Evolutionary conservation across 2,113 vertebrate species (phyloP), one percentile per base, ranked within the genome.

Genomic region (Ceratotherium simum): DNA sequence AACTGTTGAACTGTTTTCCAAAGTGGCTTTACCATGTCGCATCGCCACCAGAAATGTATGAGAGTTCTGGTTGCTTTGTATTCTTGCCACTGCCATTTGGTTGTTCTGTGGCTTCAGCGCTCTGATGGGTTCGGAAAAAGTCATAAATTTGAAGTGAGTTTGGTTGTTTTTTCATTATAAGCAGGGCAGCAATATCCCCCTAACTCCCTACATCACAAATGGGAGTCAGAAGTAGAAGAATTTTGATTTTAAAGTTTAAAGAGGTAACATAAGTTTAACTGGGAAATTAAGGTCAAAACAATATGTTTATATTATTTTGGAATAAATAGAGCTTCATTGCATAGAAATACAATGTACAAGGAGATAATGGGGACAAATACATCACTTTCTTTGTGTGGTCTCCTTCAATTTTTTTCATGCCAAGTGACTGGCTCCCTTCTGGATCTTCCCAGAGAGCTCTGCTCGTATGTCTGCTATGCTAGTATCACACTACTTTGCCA

Each of bases 241-340:
- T 51, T 95, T 85, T 88, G 64, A 73, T 62, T 90, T 89, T 94
- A 75, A 58, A 39, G 21, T 93, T 91, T 82, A 82, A 90, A 93
- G 76, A 65, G 31, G 8, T 64, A 91, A 62, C 23, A 21, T 65
- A 85, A 85, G 5, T 76, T 95, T 95, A 92, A 65, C 46, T 69
- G 8, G 54, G 36, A 96, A 94, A 79, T 73, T 81, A 95, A 96
- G 13, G 21, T 82, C 46, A 90, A 89, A 85, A 67, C 33, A 85
- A 82, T 69, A 79, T 54, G 76, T 13, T 73, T 64, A 65, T 33
- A 75, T 81, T 81, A 76, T 95, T 97, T 96, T 73, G 29, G 48
- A 73, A 91, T 80, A 64, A 88, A 33, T 39, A 91, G 90, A 94
- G 33, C 51, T 88, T 33, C 51, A 93, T 20, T 82, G 42, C 46